phyloP scores from a whole-genome alignment of 2,797 vertebrate species.

The Ceryle rudis region DNA sequence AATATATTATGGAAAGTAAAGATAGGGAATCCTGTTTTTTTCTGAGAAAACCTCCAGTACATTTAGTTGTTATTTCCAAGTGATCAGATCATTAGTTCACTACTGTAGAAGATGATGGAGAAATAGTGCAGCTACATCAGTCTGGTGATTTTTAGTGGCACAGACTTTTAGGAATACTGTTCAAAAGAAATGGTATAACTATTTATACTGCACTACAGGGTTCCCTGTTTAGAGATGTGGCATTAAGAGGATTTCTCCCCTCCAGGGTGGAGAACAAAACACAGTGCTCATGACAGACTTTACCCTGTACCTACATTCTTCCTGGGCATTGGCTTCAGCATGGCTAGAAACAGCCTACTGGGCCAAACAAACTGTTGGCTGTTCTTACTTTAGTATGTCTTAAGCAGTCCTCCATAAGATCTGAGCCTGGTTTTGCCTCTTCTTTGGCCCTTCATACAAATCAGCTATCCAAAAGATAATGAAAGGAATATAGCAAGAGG shows the following conservation, averaged over 20 bases:
- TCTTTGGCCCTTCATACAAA: not conserved
- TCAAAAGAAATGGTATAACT: not conserved
- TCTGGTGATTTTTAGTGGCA: not conserved
- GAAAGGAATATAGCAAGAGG: not conserved
- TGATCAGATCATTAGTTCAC: not conserved
- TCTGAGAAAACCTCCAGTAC: not conserved
- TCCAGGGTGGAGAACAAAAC: not conserved
- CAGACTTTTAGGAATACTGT: not conserved
- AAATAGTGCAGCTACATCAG: not conserved
- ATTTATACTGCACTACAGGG: not conserved
- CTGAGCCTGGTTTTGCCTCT: not conserved
- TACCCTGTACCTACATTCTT: not conserved
- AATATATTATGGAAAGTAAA: not conserved
- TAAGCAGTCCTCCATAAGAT: not conserved
- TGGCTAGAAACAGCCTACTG: not conserved
- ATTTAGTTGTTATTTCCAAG: not conserved
- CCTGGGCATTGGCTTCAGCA: not conserved
- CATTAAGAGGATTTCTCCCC: not conserved
- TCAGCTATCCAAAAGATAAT: not conserved
- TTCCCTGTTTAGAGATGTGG: not conserved
- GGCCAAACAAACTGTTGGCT: not conserved
- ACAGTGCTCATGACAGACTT: accelerated
- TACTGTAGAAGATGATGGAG: not conserved
- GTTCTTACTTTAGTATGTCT: not conserved
- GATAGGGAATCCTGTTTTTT: not conserved